phyloP scores from a whole-genome alignment of 2,797 vertebrate genomes.

The Pygocentrus nattereri region DNA sequence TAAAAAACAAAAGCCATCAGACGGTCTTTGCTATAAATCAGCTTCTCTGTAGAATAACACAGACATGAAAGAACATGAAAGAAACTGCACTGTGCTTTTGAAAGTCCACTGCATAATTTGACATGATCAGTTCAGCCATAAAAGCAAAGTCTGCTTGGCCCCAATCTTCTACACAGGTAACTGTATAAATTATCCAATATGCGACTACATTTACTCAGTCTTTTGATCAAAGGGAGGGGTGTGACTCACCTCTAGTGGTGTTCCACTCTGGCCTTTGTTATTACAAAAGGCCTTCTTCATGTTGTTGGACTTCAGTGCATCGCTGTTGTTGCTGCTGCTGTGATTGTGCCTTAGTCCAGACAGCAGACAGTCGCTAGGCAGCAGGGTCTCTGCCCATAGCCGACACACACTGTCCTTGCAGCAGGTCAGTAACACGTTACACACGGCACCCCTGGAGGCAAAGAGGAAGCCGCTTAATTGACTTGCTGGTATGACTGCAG shows the following conservation, averaged over 20 bases:
- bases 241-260: slow-evolving; percentile 84
- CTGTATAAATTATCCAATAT: neutral
- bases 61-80: slow-evolving; percentile 33
- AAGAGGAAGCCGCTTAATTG: neutral
- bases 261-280: slow-evolving; percentile 79
- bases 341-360: slow-evolving; percentile 82
- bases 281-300: slow-evolving; percentile 81
- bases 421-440: slow-evolving; percentile 95
- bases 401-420: slow-evolving; percentile 99
- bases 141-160: neutral
- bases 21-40: neutral
- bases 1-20: slow-evolving; percentile 2
- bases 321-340: slow-evolving; percentile 66
- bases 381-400: slow-evolving; percentile 95
- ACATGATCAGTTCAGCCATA: neutral
- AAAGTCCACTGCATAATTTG: slow-evolving; percentile 6
- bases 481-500: slow-evolving; percentile 19
- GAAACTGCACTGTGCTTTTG: neutral
- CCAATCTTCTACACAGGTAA: neutral
- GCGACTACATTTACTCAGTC: neutral
- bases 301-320: slow-evolving; percentile 72
- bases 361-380: slow-evolving; percentile 92
- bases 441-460: slow-evolving; percentile 87
- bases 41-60: neutral
- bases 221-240: slow-evolving; percentile 1